phyloP scores from a whole-genome alignment of 1,140 invertebrate genomes.

The Hydropsyche tenuis region DNA sequence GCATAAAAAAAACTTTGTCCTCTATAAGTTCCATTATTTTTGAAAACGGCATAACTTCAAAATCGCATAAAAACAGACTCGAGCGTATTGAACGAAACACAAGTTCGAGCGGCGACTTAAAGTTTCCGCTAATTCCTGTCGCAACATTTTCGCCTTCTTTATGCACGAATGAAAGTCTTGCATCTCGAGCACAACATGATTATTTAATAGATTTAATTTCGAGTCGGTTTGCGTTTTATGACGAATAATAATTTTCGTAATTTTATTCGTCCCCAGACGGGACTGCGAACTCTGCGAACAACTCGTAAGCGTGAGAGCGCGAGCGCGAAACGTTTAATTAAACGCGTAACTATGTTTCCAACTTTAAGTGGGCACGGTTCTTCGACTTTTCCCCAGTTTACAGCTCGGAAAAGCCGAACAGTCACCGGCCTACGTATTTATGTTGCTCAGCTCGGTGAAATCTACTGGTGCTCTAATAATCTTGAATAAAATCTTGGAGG shows the following conservation, averaged over 20 bases:
- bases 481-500: too few species aligned
- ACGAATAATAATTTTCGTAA: slow-evolving; percentile 25
- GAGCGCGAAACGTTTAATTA: slow-evolving; percentile 24
- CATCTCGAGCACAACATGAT: background rate
- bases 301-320: background rate
- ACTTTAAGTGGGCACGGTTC: slow-evolving; percentile 14
- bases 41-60: too few species aligned
- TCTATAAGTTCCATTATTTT: too few species aligned
- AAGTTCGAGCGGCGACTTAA: background rate
- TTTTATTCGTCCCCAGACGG: slow-evolving; percentile 9
- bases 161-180: background rate
- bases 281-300: background rate
- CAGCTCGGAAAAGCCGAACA: background rate
- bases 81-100: too few species aligned
- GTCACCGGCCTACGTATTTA: background rate
- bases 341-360: slow-evolving; percentile 25
- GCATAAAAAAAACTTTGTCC: too few species aligned
- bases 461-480: too few species aligned
- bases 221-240: slow-evolving; percentile 7
- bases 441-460: too few species aligned
- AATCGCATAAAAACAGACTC: too few species aligned
- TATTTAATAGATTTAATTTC: slow-evolving; percentile 28
- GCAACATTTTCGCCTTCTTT: background rate
- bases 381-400: background rate
- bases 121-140: background rate